phyloP scores from a whole-genome alignment of 2,113 vertebrate genomes.

The Charadrius vociferus region DNA sequence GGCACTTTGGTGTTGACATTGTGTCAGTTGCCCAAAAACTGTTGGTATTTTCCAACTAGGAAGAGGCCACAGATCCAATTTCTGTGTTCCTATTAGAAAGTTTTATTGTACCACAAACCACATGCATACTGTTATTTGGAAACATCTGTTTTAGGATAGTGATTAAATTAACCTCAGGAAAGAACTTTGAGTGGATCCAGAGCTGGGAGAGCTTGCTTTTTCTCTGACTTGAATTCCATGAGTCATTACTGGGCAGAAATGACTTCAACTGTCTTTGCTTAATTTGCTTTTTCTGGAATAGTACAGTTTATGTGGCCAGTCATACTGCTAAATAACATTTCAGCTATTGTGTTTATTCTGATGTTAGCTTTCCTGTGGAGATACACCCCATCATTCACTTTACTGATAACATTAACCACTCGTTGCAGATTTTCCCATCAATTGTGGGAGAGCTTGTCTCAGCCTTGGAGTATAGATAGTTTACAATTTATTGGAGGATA shows the following conservation, averaged over 20 bases:
- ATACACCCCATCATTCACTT: background rate
- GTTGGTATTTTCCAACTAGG: accelerated
- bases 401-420: background rate
- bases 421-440: background rate
- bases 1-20: background rate
- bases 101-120: background rate
- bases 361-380: background rate
- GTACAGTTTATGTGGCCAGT: background rate
- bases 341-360: background rate
- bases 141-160: background rate
- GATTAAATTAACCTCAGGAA: background rate
- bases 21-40: background rate
- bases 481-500: background rate
- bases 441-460: background rate
- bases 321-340: background rate
- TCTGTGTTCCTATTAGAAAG: accelerated
- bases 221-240: background rate
- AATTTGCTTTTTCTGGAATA: background rate
- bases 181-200: background rate
- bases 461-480: background rate
- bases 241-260: background rate
- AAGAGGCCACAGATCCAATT: background rate
- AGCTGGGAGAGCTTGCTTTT: background rate
- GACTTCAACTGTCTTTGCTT: background rate
- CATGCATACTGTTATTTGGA: background rate